Evolutionary conservation across 1,140 invertebrate genomes (phyloP), one percentile per base, ranked within the genome.

Genomic region (Bombus fervidus): DNA sequence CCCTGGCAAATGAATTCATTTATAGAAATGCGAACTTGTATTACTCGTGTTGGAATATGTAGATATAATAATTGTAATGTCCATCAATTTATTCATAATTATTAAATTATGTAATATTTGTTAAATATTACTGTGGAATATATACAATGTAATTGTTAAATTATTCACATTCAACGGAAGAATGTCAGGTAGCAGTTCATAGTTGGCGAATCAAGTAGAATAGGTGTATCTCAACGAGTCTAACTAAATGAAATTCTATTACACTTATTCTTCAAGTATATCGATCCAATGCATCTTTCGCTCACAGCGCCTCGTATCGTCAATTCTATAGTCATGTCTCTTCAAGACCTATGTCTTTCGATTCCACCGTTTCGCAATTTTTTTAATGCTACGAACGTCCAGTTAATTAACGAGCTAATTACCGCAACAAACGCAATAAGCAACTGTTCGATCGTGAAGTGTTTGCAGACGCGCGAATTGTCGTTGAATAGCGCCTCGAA

Each of bases 401-500:
- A 28, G n/a, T 73, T 31, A 43, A 31, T 31, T 31, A 34, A 6
- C 43, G 1, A 3, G 3, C 31, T 53, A 53, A 75, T 75, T 75
- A 75, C 0, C 4, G 6, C 41, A 31, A 28, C 25, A 18, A 62
- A 62, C 39, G 37, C 69, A 69, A 15, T 41, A 22, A 53, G n/a
- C 31, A 34, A 25, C 1, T 28, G 72, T 28, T 73, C 43, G 73
- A n/a, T 53, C 22, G 22, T 47, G 15, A 75, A 75, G n/a, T 77
- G 75, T 77, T 77, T 77, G n/a, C 57, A 41, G 37, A 62, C 53
- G 74, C 25, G 13, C 34, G 31, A n/a, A 34, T 31, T 22, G n/a
- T 22, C n/a, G 64, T 5, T 80, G 77, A 80, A 80, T 80, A 69
- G 62, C 64, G 64, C 18, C 64, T 69, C 22, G 41, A 31, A 39